Base-by-base conservation (phyloP, 2,113 vertebrate species). In the Hoplias malabaricus region DNA sequence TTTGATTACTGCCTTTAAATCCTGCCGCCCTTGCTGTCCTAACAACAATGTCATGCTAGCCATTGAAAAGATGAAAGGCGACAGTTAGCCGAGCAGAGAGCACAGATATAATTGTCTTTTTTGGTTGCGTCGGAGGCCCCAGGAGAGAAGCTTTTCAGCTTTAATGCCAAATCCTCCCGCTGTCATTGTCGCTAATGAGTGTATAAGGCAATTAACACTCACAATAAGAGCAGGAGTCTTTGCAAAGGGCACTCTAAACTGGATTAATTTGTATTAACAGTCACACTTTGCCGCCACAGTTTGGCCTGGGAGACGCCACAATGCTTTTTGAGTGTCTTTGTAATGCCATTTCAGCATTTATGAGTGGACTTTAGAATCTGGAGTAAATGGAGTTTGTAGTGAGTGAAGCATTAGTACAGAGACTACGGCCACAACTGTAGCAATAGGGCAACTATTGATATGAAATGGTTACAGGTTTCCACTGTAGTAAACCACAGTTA, bases 151-250 rank as follows among this genome's bases (percentile, higher is more conserved):
- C 46, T 83, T 75, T 87, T 72, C 75, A 63, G 80, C 73, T 85
- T 85, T 81, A 82, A 89, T 90, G 86, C 84, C 84, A 86, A 90
- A 77, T 77, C 63, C 85, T 72, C 38, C 76, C 48, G 68, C 69
- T 50, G 73, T 84, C 82, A 89, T 88, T 87, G 66, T 86, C 14
- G 62, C 86, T 90, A 89, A 91, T 89, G 89, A 86, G 84, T 85
- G 73, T 87, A 88, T 85, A 88, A 87, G 66, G 75, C 75, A 83
- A 85, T 83, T 83, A 81, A 11, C 68, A 40, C 65, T 77, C 69
- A 62, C 33, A 57, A 78, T 76, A 79, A 68, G 72, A 33, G 40
- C 40, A 33, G 1, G 13, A n/a, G 43, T 31, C 38, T 75, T 63
- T 21, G 61, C 46, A 38, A 48, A 79, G 67, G 76, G 65, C 71